Percentiles rank a stretch among this genome's conserved stretches.
Evolutionary conservation across 2,113 vertebrate species (phyloP).

Genomic region (Brienomyrus brachyistius): DNA sequence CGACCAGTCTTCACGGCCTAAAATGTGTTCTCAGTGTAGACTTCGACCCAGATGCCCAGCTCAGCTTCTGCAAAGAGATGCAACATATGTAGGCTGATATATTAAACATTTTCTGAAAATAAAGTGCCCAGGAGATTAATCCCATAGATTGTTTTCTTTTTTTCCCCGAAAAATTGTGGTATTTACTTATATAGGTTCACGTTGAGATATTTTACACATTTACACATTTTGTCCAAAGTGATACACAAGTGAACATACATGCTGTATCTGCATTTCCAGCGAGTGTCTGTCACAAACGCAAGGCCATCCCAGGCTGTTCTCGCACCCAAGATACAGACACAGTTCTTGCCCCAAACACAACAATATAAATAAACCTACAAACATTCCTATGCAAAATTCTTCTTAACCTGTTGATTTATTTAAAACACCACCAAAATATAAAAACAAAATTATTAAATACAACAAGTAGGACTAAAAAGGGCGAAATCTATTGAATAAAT

Average conservation of each 20-base stretch:
- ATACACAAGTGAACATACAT: too few species aligned
- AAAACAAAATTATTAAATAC: not conserved
- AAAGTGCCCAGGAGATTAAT: not conserved
- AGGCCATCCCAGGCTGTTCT: not conserved
- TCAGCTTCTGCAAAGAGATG: too few species aligned
- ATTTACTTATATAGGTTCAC: not conserved
- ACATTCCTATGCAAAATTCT: not conserved
- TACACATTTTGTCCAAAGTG: too few species aligned
- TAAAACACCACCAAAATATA: not conserved
- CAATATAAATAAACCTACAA: not conserved
- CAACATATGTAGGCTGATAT: not conserved
- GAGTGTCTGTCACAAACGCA: not conserved
- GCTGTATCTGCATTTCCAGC: too few species aligned
- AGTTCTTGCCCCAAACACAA: not conserved
- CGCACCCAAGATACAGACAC: not conserved
- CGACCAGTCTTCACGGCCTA: not conserved
- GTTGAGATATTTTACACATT: too few species aligned
- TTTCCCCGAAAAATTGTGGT: not conserved
- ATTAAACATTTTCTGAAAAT: not conserved
- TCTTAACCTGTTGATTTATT: not conserved
- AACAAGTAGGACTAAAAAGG: not conserved
- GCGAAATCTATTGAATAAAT: not conserved
- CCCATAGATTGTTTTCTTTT: not conserved
- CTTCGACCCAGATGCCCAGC: not conserved
- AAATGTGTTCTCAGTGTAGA: not conserved